These are phyloP conservation scores for Cydia strobilella DNA, from an alignment of 1,140 invertebrate species.

Conservation along the genomic window DNA sequence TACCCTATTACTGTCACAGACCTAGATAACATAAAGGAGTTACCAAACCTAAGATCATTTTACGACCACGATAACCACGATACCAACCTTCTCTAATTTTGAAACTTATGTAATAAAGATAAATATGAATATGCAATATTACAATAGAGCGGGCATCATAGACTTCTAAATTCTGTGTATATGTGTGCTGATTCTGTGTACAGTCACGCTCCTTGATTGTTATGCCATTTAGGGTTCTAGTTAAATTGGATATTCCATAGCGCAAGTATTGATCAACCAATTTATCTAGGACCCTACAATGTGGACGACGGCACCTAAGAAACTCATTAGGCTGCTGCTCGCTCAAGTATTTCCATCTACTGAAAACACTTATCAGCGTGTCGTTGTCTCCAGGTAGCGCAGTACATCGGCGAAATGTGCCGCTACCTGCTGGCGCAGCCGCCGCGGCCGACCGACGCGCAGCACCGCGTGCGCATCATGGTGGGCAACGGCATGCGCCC, in stretches of 20 bases:
- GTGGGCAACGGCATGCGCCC: constrained; percentile 98
- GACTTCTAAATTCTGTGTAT: no score
- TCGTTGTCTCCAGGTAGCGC: constrained; percentile 85
- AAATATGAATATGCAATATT: constrained; percentile 5
- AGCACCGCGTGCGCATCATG: constrained; percentile 94
- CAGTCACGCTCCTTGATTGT: no score
- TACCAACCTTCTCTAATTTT: not conserved
- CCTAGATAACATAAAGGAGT: not conserved
- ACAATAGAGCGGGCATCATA: no score
- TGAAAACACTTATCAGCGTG: not conserved
- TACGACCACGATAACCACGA: not conserved
- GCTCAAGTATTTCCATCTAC: no score
- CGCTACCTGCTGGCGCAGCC: constrained; percentile 96
- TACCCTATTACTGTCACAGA: not conserved
- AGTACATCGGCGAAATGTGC: constrained; percentile 99
- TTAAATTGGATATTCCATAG: no score
- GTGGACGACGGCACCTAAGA: no score
- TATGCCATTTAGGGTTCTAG: no score
- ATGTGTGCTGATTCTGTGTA: no score
- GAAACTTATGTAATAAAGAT: constrained; percentile 6
- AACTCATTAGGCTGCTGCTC: no score
- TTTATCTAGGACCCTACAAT: no score
- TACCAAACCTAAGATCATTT: not conserved
- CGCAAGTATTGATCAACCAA: no score
- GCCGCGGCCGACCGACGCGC: constrained; percentile 86